phyloP scores from a whole-genome alignment of 2,797 vertebrate species.

The Peromyscus melanophrys region DNA sequence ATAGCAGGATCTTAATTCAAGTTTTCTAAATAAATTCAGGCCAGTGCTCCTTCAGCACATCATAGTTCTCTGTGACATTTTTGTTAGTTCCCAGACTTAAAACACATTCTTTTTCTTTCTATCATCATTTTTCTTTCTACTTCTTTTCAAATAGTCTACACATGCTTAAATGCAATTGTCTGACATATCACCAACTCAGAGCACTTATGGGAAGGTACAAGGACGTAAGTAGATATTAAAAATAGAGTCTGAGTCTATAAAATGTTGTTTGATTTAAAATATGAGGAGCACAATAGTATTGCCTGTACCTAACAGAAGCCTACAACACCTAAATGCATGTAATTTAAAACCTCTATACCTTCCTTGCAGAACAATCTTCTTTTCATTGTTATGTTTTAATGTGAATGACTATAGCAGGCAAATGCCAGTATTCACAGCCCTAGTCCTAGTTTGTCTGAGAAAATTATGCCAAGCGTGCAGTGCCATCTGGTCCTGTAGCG shows the following conservation, averaged over 20 bases:
- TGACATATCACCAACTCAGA: background rate
- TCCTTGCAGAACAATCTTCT: slow-evolving; percentile 72
- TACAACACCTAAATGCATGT: slow-evolving; percentile 46
- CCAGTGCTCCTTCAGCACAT: slow-evolving; percentile 1
- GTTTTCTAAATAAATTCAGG: slow-evolving; percentile 62
- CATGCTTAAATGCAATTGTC: slow-evolving; percentile 64
- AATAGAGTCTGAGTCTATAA: background rate
- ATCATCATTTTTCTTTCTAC: background rate
- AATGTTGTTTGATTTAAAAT: slow-evolving; percentile 51
- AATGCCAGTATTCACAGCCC: slow-evolving; percentile 87
- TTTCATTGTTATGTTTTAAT: slow-evolving; percentile 84
- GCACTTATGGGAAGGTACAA: slow-evolving; percentile 36
- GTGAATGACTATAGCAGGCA: slow-evolving; percentile 85
- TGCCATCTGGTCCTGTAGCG: slow-evolving; percentile 90
- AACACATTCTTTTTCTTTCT: slow-evolving; percentile 59
- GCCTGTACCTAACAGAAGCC: background rate
- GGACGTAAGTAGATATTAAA: slow-evolving; percentile 17
- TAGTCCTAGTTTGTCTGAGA: slow-evolving; percentile 88
- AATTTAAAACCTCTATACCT: slow-evolving; percentile 74
- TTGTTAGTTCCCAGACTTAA: slow-evolving; percentile 60
- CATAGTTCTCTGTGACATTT: slow-evolving; percentile 36
- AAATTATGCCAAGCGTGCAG: slow-evolving; percentile 87
- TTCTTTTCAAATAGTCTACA: slow-evolving; percentile 38
- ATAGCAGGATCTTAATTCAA: slow-evolving; percentile 38
- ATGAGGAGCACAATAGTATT: background rate